A percentile compares a stretch with the other conserved stretches of the same genome.
These are phyloP conservation scores for Sialis lutaria DNA, from an alignment of 2,888 invertebrate species.

Conservation along the genomic window DNA sequence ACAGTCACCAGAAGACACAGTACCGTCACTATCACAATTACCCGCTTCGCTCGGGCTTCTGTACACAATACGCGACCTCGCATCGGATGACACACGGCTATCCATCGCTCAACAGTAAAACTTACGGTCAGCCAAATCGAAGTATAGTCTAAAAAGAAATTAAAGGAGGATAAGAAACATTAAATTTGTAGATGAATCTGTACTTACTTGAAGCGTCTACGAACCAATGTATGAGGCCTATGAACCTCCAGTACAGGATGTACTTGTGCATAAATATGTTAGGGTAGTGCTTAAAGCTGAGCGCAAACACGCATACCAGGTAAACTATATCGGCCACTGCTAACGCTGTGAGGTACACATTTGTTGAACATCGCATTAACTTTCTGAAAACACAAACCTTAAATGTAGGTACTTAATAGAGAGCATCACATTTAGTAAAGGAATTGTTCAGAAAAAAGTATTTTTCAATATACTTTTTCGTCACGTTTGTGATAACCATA, in stretches of 20 bases:
- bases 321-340: conserved; percentile 55
- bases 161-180: conserved; percentile 10
- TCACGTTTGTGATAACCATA: too few species aligned
- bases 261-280: conserved; percentile 31
- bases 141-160: conserved; percentile 42
- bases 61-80: conserved; percentile 51
- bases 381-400: conserved; percentile 22
- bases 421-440: too few species aligned
- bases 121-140: conserved; percentile 60
- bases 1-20: conserved; percentile 42
- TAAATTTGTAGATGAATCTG: too few species aligned
- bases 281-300: conserved; percentile 39
- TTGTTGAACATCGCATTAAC: conserved; percentile 58
- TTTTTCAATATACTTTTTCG: too few species aligned
- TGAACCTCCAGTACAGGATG: conserved; percentile 38
- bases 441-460: too few species aligned
- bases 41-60: conserved; percentile 46
- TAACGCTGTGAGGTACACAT: conserved; percentile 53
- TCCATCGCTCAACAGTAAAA: conserved; percentile 59
- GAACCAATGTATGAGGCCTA: conserved; percentile 40
- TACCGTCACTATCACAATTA: conserved; percentile 37
- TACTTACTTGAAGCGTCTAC: conserved; percentile 46
- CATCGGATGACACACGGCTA: conserved; percentile 58
- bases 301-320: conserved; percentile 41
- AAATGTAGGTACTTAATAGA: too few species aligned